Evolutionary conservation across 2,888 invertebrate species (phyloP).

Genomic region (Drosophila trichaetosa): DNA sequence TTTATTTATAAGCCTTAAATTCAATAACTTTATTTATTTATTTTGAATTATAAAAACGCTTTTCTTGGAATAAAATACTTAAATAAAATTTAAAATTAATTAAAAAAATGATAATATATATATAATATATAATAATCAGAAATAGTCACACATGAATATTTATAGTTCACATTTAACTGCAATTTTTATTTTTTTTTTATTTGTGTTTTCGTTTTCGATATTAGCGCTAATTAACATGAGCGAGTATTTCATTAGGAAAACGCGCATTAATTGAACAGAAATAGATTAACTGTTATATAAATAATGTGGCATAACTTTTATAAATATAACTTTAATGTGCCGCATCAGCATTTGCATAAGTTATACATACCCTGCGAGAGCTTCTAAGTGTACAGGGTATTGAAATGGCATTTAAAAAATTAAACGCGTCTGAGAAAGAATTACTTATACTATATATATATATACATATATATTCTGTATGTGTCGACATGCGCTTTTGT

Average conservation of each 20-base stretch:
- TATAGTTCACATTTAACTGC: neutral
- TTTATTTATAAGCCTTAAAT: neutral
- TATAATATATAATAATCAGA: neutral
- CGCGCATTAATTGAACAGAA: neutral
- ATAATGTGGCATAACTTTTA: neutral
- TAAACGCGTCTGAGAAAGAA: conserved; percentile 40
- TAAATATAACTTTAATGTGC: neutral
- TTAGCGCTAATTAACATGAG: neutral
- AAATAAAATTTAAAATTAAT: neutral
- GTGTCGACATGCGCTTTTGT: conserved; percentile 55
- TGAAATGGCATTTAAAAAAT: conserved; percentile 44
- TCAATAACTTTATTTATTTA: neutral
- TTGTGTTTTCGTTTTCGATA: neutral
- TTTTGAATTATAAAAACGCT: neutral
- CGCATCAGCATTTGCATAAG: neutral
- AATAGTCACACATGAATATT: too few relatives aligned
- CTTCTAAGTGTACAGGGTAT: conserved; percentile 26
- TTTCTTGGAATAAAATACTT: too few relatives aligned
- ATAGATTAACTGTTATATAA: neutral
- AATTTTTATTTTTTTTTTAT: neutral
- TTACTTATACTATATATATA: conserved; percentile 41
- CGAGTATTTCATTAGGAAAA: neutral
- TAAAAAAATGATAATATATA: neutral
- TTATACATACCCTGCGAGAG: neutral
- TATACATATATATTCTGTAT: conserved; percentile 14